Evolutionary conservation across 2,888 invertebrate species (phyloP), one percentile per base, ranked within the genome.

Genomic region (Lycaena phlaeas): DNA sequence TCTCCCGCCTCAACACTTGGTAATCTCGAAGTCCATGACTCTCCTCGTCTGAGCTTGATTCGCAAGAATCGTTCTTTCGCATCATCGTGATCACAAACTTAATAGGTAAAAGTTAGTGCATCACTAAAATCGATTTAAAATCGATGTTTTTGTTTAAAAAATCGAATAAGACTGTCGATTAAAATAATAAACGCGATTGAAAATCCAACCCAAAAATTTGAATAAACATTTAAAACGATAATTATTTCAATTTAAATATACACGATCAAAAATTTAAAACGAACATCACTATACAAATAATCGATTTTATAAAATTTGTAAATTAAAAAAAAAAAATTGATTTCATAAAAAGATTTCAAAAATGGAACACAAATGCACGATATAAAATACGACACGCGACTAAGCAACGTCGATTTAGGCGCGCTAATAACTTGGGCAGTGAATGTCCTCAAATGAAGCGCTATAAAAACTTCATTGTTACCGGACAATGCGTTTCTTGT

Each of bases 1-100:
- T 74, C 48, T 70, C 68, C 1, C 75, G 64, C 10, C 79, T 58
- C 14, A 76, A 50, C 30, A 50, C 64, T 25, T 59, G 67, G 41
- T 69, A 78, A 34, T 62, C 62, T 38, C 53, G 59, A 3, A 51
- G 41, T 9, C 53, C 48, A 29, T 54, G 55, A 48, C 45, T 55
- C 2, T 63, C 64, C n/a, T 67, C 68, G 6, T 65, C 66, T 0
- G 64, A 61, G 49, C 50, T 59, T 9, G 67, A 50, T 10, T 50
- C 18, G 1, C 12, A 34, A 10, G 11, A 9, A 9, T 22, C 22
- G 2, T 2, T 31, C 2, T 30, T 31, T 11, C 34, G 4, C 4
- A 12, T 11, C 34, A 34, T 34, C 9, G 7, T 22, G 3, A 14
- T 9, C 2, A 30, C 10, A 30, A n/a, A n/a, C n/a, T n/a, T 14